A percentile compares a stretch with the other conserved stretches of the same genome.
Conservation (phyloP, 2,797 vertebrate species). For the Amniataba percoides region DNA sequence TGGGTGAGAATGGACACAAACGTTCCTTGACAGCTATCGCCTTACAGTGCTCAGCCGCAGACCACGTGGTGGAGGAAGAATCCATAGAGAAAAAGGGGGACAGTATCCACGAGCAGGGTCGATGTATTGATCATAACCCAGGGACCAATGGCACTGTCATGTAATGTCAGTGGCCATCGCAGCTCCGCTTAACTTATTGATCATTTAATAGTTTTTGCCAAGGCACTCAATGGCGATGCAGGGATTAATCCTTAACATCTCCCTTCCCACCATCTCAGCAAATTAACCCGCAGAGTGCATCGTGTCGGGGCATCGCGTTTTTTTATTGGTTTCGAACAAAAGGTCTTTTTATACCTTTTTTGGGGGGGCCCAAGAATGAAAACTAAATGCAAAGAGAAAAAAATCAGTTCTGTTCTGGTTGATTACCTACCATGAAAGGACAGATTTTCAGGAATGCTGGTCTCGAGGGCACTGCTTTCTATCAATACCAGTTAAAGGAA, state of each 20-base stretch:
- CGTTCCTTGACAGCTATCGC: constrained; percentile 60
- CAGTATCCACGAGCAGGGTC: constrained; percentile 49
- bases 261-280: constrained; percentile 26
- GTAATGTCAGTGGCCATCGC: constrained; percentile 51
- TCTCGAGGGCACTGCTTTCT: constrained; percentile 44
- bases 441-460: constrained; percentile 35
- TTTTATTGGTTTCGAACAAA: constrained; percentile 8
- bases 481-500: constrained; percentile 59
- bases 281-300: constrained; percentile 23
- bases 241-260: constrained; percentile 56
- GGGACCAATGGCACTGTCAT: constrained; percentile 57
- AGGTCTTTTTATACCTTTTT: not conserved
- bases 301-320: not conserved
- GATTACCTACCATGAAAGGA: constrained; percentile 31
- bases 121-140: constrained; percentile 69
- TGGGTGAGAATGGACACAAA: constrained; percentile 60
- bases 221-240: constrained; percentile 65
- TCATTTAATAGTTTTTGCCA: constrained; percentile 75
- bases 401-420: constrained; percentile 20
- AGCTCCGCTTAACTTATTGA: constrained; percentile 75
- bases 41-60: constrained; percentile 44
- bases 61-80: constrained; percentile 28
- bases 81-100: constrained; percentile 9
- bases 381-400: constrained; percentile 10
- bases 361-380: not conserved